Percentiles rank a stretch among this genome's conserved stretches.
phyloP scores from a whole-genome alignment of 2,797 vertebrate genomes.

The Paramormyrops hopkinsi region DNA sequence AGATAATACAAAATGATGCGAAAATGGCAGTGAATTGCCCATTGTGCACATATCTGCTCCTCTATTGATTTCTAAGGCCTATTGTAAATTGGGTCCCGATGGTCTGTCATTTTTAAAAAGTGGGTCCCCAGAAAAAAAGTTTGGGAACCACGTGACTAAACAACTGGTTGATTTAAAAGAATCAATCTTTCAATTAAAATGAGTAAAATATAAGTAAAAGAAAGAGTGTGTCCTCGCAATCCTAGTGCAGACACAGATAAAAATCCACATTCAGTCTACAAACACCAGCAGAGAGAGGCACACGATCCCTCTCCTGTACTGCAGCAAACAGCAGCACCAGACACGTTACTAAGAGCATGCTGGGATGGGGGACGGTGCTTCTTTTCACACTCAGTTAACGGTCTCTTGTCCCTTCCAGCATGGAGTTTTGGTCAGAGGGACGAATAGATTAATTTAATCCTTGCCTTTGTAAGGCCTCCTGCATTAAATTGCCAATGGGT shows the following conservation, averaged over 20 bases:
- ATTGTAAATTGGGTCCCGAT: background rate
- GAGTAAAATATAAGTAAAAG: background rate
- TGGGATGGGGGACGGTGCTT: background rate
- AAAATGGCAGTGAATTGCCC: background rate
- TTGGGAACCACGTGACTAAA: background rate
- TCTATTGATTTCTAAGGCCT: background rate
- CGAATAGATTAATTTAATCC: constrained; percentile 30
- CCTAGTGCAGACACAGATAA: background rate
- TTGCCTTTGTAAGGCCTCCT: constrained; percentile 44
- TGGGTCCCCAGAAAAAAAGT: background rate
- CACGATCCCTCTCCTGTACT: background rate
- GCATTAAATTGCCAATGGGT: constrained; percentile 47
- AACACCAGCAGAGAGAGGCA: background rate
- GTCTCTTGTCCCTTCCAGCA: constrained; percentile 40
- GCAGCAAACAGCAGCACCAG: background rate
- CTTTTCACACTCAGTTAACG: constrained; percentile 43
- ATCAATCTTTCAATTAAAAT: background rate
- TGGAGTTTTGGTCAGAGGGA: constrained; percentile 45
- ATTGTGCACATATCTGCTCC: background rate
- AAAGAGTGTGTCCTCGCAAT: background rate
- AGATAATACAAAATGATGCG: background rate
- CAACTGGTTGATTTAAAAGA: background rate
- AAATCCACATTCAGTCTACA: background rate
- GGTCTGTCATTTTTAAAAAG: background rate
- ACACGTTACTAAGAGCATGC: background rate